Base-by-base conservation (phyloP, 2,113 vertebrate genomes). In the Scomber colias region DNA sequence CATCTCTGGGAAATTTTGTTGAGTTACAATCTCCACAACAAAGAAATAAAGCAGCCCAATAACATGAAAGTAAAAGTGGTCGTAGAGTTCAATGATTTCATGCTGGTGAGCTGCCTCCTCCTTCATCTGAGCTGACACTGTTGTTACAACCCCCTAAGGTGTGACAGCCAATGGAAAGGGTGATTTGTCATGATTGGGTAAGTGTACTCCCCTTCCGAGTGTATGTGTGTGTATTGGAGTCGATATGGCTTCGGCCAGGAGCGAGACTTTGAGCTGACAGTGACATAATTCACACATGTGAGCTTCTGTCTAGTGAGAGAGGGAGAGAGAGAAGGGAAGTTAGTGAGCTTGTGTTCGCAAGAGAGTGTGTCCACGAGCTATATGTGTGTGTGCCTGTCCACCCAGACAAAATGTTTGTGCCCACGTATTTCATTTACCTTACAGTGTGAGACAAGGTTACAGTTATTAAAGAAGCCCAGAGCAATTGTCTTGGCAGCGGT, bases 161-260 rank as follows among this genome's bases (percentile, higher is more conserved):
- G 82, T 73, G 51, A 65, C 61, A 70, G 72, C 48, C 69, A 24
- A 54, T 13, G 45, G 49, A 74, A 70, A 73, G 54, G 61, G 71
- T 86, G 78, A 87, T 91, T 81, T 85, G 75, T 89, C 87, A 88
- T 81, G 82, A 87, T 70, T 87, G 84, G 74, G 70, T 65, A 35
- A 68, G 60, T 62, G 77, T 75, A 48, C 63, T 48, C 40, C 66
- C 15, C 35, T 57, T 46, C 35, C 21, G 15, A 40, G 31, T 53
- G 50, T 55, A 63, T 45, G 54, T 55, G 21, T 54, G 57, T 69
- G 65, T 60, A 35, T 21, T 73, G 19, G 40, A 62, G 77, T 75
- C 59, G 31, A 70, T 75, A 77, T 30, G 7, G 56, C 56, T 61
- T 80, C 14, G 4, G 57, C 73, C 53, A 27, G 35, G 50, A 49